Base-by-base conservation (phyloP, 2,888 invertebrate species). In the Apamea epomidion region DNA sequence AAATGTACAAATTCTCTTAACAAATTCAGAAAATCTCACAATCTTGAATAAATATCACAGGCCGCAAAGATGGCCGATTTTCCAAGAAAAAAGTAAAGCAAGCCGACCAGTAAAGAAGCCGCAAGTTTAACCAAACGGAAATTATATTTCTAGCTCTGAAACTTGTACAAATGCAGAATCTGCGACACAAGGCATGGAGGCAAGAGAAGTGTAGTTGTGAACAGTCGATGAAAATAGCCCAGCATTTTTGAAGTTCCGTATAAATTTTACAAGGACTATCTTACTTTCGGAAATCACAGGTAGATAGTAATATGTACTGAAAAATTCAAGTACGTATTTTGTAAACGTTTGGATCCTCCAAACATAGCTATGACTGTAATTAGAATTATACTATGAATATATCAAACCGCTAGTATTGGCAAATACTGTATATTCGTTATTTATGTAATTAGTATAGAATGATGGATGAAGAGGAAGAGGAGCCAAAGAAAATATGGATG, bases 101-200 rank as follows among this genome's bases (percentile, higher is more conserved):
- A 58, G 8, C 65, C 62, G 21, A 60, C 51, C 32, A 68, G 68
- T 70, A 37, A 73, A 77, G n/a, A 48, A 51, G 12, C 80, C 80
- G 48, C 80, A 80, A 82, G 78, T 82, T 80, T 60, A 74, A 21
- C 75, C 68, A 78, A 84, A 87, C 88, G 91, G 91, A 90, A 91
- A 90, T 90, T 90, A 89, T 89, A 81, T 87, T 89, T 83, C 76
- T 77, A 84, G 74, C 51, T 64, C 64, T 73, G 80, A 87, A 87
- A 80, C 78, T 89, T 84, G n/a, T 81, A 81, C 51, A 76, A 84
- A 78, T 78, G 54, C 60, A 74, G 71, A 79, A 73, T 29, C 64
- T 14, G 2, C 2, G 42, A 25, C 74, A 77, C 54, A 14, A 12
- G 0, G 5, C 7, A n/a, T 0, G 0, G 8, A 42, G 10, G 0